Evolutionary conservation across 2,888 invertebrate species (phyloP).

Genomic region (Catonia carolina): DNA sequence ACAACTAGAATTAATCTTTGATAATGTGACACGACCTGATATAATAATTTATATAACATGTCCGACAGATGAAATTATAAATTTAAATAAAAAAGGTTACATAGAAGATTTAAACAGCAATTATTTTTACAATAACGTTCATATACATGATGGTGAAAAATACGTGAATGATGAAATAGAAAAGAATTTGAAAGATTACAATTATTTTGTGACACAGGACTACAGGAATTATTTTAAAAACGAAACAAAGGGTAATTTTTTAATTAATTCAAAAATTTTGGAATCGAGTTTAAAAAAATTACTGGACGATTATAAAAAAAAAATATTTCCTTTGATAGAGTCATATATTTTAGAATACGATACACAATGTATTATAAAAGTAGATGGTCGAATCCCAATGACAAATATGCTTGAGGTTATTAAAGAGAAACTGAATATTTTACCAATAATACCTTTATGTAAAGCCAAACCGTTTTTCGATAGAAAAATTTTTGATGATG

Average conservation of each 20-base stretch:
- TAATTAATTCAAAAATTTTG: neutral
- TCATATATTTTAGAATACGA: slow-evolving; percentile 1
- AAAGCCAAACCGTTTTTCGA: neutral
- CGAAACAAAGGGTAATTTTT: neutral
- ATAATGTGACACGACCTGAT: neutral
- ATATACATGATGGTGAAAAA: neutral
- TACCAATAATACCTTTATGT: neutral
- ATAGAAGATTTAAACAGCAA: neutral
- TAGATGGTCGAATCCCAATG: neutral
- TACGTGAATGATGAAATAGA: neutral
- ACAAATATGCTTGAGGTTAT: neutral
- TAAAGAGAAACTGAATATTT: neutral
- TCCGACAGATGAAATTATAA: neutral
- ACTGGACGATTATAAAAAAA: neutral
- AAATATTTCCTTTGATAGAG: neutral
- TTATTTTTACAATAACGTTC: neutral
- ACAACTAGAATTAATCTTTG: neutral
- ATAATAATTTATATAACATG: neutral
- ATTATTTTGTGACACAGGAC: neutral
- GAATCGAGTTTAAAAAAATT: neutral
- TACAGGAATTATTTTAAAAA: neutral
- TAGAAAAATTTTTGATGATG: neutral
- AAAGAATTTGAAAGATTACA: neutral
- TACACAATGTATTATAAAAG: neutral
- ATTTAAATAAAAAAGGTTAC: slow-evolving; percentile 1